Conservation (phyloP, 2,797 vertebrate species). For the Tragelaphus eurycerus region DNA sequence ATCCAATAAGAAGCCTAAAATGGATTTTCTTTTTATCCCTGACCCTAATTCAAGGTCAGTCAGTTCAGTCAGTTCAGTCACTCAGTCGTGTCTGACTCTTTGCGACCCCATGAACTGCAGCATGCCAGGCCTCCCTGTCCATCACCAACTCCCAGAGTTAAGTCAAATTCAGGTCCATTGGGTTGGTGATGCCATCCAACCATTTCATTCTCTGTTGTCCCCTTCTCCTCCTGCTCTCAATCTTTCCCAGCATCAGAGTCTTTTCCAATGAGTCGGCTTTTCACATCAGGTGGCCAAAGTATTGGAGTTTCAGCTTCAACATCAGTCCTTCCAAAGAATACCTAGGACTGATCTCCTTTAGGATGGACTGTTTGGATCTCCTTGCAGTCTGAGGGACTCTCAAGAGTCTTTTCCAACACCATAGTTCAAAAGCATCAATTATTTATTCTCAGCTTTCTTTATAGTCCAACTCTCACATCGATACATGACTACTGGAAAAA, state of each 20-base stretch:
- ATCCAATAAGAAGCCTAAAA: background rate
- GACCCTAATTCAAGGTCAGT: background rate
- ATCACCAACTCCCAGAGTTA: background rate
- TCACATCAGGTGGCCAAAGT: background rate
- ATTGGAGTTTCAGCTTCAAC: background rate
- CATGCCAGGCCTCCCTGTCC: fast-evolving
- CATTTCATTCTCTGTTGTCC: background rate
- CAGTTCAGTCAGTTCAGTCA: background rate
- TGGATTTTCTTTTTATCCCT: background rate
- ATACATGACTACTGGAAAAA: background rate
- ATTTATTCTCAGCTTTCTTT: background rate
- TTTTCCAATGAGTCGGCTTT: background rate
- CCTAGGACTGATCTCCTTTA: background rate
- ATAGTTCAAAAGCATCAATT: background rate
- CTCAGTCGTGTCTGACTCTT: background rate
- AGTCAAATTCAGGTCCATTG: background rate
- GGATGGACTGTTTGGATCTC: background rate
- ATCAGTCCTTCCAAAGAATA: background rate
- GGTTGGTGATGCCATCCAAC: background rate
- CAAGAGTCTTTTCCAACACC: background rate
- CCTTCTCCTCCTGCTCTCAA: background rate
- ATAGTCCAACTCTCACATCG: background rate
- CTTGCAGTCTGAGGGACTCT: background rate
- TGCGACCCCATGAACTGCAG: background rate
- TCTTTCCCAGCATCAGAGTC: background rate